phyloP scores from a whole-genome alignment of 1,140 invertebrate species.

The Zaprionus inermis region DNA sequence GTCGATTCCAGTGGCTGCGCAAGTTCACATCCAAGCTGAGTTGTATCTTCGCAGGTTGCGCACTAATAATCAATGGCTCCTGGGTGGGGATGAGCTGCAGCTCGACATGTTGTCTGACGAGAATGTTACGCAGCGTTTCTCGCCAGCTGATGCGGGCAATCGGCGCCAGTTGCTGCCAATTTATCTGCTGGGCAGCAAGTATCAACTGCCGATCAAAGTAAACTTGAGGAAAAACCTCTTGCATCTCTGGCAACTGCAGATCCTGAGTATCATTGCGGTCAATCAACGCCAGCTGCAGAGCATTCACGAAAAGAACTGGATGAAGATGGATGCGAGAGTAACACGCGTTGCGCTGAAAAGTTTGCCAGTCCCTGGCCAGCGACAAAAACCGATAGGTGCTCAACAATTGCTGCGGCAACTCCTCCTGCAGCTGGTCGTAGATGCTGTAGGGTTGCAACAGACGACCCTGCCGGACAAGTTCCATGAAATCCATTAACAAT shows the following conservation, averaged over 20 bases:
- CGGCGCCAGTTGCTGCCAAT: conserved; percentile 55
- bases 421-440: conserved; percentile 84
- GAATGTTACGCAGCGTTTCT: conserved; percentile 18
- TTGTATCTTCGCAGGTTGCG: not conserved
- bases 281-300: conserved; percentile 85
- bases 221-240: conserved; percentile 87
- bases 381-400: conserved; percentile 88
- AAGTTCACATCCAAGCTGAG: conserved; percentile 53
- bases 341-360: conserved; percentile 86
- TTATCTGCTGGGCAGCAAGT: conserved; percentile 37
- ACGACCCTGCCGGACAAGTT: conserved; percentile 84
- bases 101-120: not conserved
- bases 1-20: conserved; percentile 53
- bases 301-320: conserved; percentile 86
- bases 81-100: conserved; percentile 25
- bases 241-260: conserved; percentile 86
- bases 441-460: conserved; percentile 52
- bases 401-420: conserved; percentile 86
- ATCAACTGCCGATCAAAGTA: conserved; percentile 83
- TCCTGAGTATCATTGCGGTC: conserved; percentile 85
- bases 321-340: conserved; percentile 87
- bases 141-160: conserved; percentile 37
- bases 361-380: conserved; percentile 86
- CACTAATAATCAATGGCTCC: conserved; percentile 51
- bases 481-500: conserved; percentile 51